These are phyloP conservation scores for Sylvietta virens DNA, from an alignment of 2,113 vertebrate genomes.

Conservation along the genomic window DNA sequence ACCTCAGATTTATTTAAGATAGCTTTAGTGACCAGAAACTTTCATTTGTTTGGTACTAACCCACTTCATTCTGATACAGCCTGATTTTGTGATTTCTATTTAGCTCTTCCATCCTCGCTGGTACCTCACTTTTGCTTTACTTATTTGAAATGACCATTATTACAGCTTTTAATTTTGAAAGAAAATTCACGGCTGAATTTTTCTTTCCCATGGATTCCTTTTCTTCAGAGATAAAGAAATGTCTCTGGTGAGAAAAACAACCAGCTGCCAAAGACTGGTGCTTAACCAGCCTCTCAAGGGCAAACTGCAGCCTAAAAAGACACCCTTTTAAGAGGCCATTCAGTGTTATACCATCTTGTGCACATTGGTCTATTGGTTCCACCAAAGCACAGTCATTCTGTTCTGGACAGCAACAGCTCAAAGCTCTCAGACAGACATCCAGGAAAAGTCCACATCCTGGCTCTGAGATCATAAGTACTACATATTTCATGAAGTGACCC, in stretches of 20 bases:
- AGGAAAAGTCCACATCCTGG: neutral
- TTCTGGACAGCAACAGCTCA: neutral
- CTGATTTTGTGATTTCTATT: neutral
- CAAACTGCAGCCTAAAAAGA: neutral
- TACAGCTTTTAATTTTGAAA: neutral
- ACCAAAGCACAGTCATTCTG: neutral
- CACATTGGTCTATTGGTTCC: neutral
- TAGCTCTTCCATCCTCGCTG: neutral
- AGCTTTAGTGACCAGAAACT: neutral
- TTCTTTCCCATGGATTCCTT: neutral
- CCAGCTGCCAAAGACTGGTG: neutral
- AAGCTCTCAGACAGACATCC: neutral
- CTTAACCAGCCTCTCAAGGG: neutral
- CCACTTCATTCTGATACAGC: neutral
- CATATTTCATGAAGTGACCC: neutral
- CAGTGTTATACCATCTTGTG: neutral
- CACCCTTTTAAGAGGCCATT: neutral
- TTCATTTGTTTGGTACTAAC: neutral
- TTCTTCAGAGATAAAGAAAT: neutral
- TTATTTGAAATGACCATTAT: neutral
- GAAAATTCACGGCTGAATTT: neutral
- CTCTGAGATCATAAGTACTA: neutral
- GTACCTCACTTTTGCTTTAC: neutral
- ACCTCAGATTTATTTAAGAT: neutral
- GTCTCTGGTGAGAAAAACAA: neutral